These are phyloP conservation scores for Rhynchomys soricoides DNA, from an alignment of 2,113 vertebrate genomes.

Conservation along the genomic window DNA sequence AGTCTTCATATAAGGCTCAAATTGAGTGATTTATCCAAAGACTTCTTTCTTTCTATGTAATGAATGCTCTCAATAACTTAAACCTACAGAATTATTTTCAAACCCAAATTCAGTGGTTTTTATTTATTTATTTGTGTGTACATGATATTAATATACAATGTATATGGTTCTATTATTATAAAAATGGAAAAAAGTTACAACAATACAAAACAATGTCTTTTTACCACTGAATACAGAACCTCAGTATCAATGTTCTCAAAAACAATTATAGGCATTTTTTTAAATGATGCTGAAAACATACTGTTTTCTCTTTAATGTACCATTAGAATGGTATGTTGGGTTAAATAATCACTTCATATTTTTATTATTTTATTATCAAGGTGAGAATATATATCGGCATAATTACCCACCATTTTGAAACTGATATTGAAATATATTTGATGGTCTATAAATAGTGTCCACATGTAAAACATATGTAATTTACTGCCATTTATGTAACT, in stretches of 20 bases:
- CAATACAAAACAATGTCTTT: not conserved
- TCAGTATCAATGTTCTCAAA: not conserved
- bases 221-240: not conserved
- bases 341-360: not conserved
- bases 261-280: not conserved
- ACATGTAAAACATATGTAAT: not conserved
- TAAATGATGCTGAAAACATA: not conserved
- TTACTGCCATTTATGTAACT: not conserved
- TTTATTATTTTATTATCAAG: not conserved
- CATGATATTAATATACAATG: not conserved
- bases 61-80: not conserved
- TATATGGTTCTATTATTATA: not conserved
- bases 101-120: not conserved
- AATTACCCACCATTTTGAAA: not conserved
- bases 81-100: not conserved
- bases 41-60: not conserved
- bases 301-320: not conserved
- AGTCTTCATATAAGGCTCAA: not conserved
- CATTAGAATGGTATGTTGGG: not conserved
- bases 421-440: constrained; percentile 36
- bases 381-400: not conserved
- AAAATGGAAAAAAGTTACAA: not conserved
- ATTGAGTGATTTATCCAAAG: not conserved
- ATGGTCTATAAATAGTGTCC: not conserved
- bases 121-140: not conserved